Base-by-base conservation (phyloP, 2,113 vertebrate genomes). In the Macaca fascicularis region DNA sequence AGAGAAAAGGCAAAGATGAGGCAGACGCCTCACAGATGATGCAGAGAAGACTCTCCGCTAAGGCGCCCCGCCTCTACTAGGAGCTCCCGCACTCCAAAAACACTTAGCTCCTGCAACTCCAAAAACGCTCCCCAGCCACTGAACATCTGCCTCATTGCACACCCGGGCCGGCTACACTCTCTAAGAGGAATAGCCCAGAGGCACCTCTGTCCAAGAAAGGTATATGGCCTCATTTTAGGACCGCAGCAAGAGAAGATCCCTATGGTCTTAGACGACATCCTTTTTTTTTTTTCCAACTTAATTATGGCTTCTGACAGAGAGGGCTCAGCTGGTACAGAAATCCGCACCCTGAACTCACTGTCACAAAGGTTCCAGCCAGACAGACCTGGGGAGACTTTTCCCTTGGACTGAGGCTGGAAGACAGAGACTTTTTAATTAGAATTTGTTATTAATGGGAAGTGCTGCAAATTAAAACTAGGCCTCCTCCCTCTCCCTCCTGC, bases 401-500 rank as follows among this genome's bases (percentile, higher is more conserved):
- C 96, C 97, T 96, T 98, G 98, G 98, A 98, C 99, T 98, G 98
- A 11, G 95, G 98, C 98, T 98, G 90, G 98, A 98, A 98, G 98
- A 98, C 95, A 97, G 96, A 98, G 97, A 94, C 93, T 97, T 98
- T 99, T 98, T 99, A 99, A 99, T 99, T 99, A 99, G 98, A 98
- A 98, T 97, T 98, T 98, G 98, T 98, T 98, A 98, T 99, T 98
- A 99, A 99, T 98, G 98, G 98, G 98, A 99, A 97, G 98, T 45
- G 94, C 98, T 98, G 98, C 98, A 98, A 99, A 99, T 99, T 98
- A 99, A 99, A 99, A 99, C 97, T 98, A 98, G 98, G 98, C 95
- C 95, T 97, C 95, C 95, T 95, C 97, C 95, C 90, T 93, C 97
- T 94, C 97, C 96, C 96, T 96, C 98, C 97, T 87, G 97, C 95